A percentile compares a stretch with the other conserved stretches of the same genome.
phyloP scores from a whole-genome alignment of 2,113 vertebrate species.

The Etia nguti region DNA sequence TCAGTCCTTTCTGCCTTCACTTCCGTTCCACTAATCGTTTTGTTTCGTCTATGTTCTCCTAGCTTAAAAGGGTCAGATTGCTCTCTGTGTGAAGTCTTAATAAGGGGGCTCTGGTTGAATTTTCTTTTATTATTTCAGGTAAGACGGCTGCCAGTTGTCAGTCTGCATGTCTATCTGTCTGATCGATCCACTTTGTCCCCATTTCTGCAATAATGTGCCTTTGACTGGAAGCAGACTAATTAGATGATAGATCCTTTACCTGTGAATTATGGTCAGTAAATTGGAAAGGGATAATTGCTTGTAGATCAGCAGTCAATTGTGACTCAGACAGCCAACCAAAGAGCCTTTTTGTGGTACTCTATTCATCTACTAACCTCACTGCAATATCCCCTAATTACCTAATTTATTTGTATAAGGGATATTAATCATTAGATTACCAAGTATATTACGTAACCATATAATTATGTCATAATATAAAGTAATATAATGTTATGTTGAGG shows the following conservation, averaged over 20 bases:
- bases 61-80: neutral
- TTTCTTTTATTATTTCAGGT: slow-evolving; percentile 23
- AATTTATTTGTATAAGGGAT: slow-evolving; percentile 54
- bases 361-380: slow-evolving; percentile 21
- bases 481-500: slow-evolving; percentile 16
- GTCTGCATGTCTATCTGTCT: slow-evolving; percentile 6
- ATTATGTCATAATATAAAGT: slow-evolving; percentile 29
- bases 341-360: slow-evolving; percentile 16
- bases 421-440: slow-evolving; percentile 47
- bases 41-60: slow-evolving; percentile 12
- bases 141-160: slow-evolving; percentile 15
- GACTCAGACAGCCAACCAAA: slow-evolving; percentile 22
- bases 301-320: slow-evolving; percentile 35
- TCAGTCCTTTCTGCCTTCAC: neutral
- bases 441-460: slow-evolving; percentile 38
- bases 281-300: slow-evolving; percentile 56
- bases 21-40: slow-evolving; percentile 17
- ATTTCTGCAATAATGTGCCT: slow-evolving; percentile 34
- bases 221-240: slow-evolving; percentile 40
- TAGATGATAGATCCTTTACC: slow-evolving; percentile 51
- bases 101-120: slow-evolving; percentile 11
- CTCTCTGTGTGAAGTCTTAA: slow-evolving; percentile 18
- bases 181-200: slow-evolving; percentile 23
- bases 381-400: slow-evolving; percentile 40
- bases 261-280: slow-evolving; percentile 56